Evolutionary conservation across 2,797 vertebrate species (phyloP), one percentile per base, ranked within the genome.

Genomic region (Phataginus tricuspis): DNA sequence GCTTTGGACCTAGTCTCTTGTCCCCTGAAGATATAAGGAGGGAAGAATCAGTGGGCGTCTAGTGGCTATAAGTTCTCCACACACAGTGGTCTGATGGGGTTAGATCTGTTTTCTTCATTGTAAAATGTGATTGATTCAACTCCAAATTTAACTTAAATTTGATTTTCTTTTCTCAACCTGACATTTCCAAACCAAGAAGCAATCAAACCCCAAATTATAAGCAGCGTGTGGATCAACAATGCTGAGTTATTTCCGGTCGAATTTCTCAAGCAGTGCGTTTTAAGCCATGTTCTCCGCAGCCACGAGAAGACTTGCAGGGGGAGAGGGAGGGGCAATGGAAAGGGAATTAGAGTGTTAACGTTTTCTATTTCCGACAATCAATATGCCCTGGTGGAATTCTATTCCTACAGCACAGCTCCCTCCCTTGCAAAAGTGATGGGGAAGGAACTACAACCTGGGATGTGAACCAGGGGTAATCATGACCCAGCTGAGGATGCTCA

Each of bases 81-180:
- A 0, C 75, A 72, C 88, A 53, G 85, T 72, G 84, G 93, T 7
- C 84, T 79, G 45, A 91, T 90, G 71, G 68, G 84, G 91, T 83
- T 80, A 96, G 91, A 92, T 96, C 86, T 91, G 45, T 98, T 97
- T 96, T 94, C 61, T 90, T 93, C 87, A 86, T 95, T 92, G 86
- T 96, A 90, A 88, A 96, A 91, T 83, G 71, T 96, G 97, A 97
- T 96, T 97, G 90, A 96, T 96, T 96, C 74, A 84, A 96, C 90
- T 64, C n/a, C 42, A 69, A 53, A 97, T 97, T 97, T 96, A 97
- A 92, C 75, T 95, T 3, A 13, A 80, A 91, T 12, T 69, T 97
- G 77, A 92, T 97, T 97, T 96, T 97, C 89, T 96, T 93, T 89
- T 91, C 84, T 51, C 53, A 90, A 96, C 89, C 91, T 97, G 90